These are phyloP conservation scores for Pangasius djambal DNA, from an alignment of 2,797 vertebrate species.

Conservation along the genomic window DNA sequence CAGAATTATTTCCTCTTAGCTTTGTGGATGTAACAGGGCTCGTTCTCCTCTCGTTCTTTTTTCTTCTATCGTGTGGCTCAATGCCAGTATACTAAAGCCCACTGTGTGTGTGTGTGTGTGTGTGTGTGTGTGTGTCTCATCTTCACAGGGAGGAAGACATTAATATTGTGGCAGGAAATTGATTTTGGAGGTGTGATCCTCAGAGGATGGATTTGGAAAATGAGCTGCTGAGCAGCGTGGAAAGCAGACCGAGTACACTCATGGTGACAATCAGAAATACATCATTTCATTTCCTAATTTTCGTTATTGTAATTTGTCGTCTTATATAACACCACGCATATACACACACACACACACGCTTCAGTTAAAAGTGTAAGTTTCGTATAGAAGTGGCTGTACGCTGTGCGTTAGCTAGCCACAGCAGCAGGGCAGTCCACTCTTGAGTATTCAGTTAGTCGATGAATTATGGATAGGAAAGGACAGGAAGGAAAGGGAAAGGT, in stretches of 20 bases:
- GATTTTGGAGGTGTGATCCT: conserved; percentile 27
- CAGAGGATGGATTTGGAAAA: conserved; percentile 8
- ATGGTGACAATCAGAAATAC: neutral
- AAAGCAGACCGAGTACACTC: neutral
- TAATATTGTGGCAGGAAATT: conserved; percentile 35
- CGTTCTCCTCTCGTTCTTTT: neutral
- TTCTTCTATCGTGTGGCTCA: neutral
- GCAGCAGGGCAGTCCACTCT: neutral
- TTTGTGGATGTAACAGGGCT: neutral
- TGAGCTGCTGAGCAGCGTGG: neutral
- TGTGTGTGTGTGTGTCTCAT: neutral
- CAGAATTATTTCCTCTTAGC: conserved; percentile 27
- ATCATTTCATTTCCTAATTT: neutral
- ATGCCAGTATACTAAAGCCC: neutral
- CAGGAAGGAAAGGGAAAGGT: conserved; percentile 18
- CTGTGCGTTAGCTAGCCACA: neutral
- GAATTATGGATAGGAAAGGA: conserved; percentile 32
- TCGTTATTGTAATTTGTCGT: neutral
- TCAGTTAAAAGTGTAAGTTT: neutral
- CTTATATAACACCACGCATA: neutral
- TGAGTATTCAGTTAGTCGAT: neutral
- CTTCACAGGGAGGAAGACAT: conserved; percentile 16
- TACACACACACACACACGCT: neutral
- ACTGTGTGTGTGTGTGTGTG: neutral
- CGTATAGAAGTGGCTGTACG: neutral